phyloP scores from a whole-genome alignment of 2,888 invertebrate species.

The Teinopalpus imperialis region DNA sequence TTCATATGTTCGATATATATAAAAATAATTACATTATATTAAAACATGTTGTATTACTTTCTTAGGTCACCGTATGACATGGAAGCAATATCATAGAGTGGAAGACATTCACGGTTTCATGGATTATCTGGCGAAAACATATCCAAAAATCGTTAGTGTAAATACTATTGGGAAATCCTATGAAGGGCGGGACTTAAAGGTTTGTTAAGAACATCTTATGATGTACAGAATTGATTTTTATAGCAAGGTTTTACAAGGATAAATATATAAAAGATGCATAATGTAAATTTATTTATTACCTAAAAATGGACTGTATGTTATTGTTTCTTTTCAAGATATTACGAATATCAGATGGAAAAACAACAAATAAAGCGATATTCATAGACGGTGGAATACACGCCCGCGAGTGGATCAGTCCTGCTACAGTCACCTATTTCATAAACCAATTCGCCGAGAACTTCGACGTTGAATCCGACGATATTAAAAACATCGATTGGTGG shows the following conservation, averaged over 20 bases:
- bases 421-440: constrained; percentile 89
- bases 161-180: constrained; percentile 89
- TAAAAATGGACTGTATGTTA: too few species aligned
- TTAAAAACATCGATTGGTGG: constrained; percentile 73
- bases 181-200: constrained; percentile 88
- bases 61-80: constrained; percentile 84
- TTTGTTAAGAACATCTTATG: constrained; percentile 42
- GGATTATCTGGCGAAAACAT: constrained; percentile 89
- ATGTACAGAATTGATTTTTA: too few species aligned
- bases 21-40: too few species aligned
- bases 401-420: constrained; percentile 95
- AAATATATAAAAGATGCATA: too few species aligned
- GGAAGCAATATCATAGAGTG: constrained; percentile 90
- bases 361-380: constrained; percentile 86
- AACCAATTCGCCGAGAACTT: constrained; percentile 89
- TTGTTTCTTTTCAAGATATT: too few species aligned
- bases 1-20: neutral
- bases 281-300: too few species aligned
- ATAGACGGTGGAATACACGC: constrained; percentile 94
- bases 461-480: constrained; percentile 83
- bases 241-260: too few species aligned
- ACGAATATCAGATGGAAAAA: constrained; percentile 86
- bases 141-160: constrained; percentile 87
- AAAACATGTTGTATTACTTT: constrained; percentile 11
- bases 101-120: constrained; percentile 89